These are phyloP conservation scores for Nothoprocta pentlandii DNA, from an alignment of 2,113 vertebrate species.

Conservation along the genomic window DNA sequence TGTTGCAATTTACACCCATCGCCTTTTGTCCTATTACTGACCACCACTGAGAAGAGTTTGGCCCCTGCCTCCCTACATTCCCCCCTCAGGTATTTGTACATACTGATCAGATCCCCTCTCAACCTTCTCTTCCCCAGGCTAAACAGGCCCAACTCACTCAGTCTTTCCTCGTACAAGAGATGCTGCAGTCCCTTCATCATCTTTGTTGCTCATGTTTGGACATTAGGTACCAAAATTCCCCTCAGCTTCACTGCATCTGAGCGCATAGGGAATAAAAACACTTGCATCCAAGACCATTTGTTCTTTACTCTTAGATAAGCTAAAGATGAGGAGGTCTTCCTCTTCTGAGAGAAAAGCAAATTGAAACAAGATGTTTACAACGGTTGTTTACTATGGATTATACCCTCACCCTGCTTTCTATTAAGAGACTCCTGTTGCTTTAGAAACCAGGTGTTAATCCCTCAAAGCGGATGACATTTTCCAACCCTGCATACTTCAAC, in stretches of 20 bases:
- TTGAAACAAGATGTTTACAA: constrained; percentile 20
- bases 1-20: no score
- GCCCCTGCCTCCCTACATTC: no score
- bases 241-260: background rate
- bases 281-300: background rate
- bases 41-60: no score
- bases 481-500: constrained; percentile 19
- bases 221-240: background rate
- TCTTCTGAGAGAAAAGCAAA: constrained; percentile 6
- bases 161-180: no score
- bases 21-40: no score
- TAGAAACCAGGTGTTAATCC: constrained; percentile 42
- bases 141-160: no score
- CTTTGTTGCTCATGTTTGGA: background rate
- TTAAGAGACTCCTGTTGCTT: constrained; percentile 17
- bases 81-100: no score
- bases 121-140: no score
- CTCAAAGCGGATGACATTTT: constrained; percentile 34
- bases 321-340: background rate
- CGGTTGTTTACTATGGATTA: background rate
- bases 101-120: no score
- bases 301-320: background rate
- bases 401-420: constrained; percentile 24
- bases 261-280: background rate
- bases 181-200: no score